Evolutionary conservation across 1,140 invertebrate species (phyloP), one percentile per base, ranked within the genome.

Genomic region (Drosophila jambulina): DNA sequence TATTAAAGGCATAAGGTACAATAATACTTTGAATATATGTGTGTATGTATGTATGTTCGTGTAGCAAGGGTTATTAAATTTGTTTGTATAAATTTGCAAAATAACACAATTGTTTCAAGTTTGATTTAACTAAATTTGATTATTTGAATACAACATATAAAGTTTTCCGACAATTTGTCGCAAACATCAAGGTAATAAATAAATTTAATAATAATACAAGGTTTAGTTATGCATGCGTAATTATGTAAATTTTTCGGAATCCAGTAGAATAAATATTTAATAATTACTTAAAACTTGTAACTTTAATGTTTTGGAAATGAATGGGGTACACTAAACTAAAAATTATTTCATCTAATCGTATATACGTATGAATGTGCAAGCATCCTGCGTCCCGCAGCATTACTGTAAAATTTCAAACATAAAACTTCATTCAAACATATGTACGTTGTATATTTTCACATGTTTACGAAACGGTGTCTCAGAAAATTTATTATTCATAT

Each of bases 1-100:
- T 57, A 38, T 38, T 54, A 54, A 54, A 54, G 51, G 54, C 54
- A 38, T 57, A 57, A 57, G 34, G 34, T 57, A 57, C 54, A 57
- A 25, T 57, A 57, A 57, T 57, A 57, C 29, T 57, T 57, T 36
- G 15, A 36, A 38, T 57, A 57, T 57, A 23, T 36, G 32, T 36
- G 17, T 56, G 21, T 21, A 34, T 54, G 19, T 54, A 17, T 34
- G 21, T 34, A 34, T 53, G 25, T n/a, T n/a, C n/a, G n/a, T 17
- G 21, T 36, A 23, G 13, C 15, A 23, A 56, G 12, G 17, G 15
- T 21, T 34, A 17, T 15, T 7, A 3, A 6, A 21, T 15, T 4
- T 32, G 7, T 19, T 32, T 3, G 6, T 21, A 21, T 27, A 53
- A n/a, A n/a, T 9, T 54, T 54, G n/a, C 51, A 10, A 21, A 36